These are phyloP conservation scores for Tetranychus truncatus DNA, from an alignment of 2,888 invertebrate genomes.

Conservation along the genomic window DNA sequence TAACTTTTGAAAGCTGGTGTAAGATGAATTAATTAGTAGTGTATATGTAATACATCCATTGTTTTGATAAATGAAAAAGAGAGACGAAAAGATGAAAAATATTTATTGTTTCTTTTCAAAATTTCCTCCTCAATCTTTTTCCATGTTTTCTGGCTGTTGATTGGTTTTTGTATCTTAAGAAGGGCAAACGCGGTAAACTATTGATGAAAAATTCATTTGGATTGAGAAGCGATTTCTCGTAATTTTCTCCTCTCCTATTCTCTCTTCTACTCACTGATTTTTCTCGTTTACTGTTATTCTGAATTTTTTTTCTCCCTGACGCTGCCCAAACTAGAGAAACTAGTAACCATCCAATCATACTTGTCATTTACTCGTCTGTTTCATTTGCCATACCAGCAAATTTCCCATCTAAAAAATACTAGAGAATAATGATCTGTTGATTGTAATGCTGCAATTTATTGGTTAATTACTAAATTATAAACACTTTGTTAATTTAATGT, in stretches of 20 bases:
- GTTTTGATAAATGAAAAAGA: too few species aligned
- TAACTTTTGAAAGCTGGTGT: too few species aligned
- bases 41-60: too few species aligned
- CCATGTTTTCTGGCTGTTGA: too few species aligned
- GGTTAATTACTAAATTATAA: neutral
- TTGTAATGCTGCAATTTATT: conserved; percentile 1
- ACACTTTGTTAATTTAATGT: neutral
- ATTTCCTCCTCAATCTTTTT: too few species aligned
- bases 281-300: too few species aligned
- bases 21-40: too few species aligned
- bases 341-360: neutral
- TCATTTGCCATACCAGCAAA: neutral
- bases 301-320: neutral
- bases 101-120: too few species aligned
- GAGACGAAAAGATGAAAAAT: too few species aligned
- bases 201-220: neutral
- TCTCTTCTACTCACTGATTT: too few species aligned
- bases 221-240: neutral
- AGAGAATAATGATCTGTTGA: neutral
- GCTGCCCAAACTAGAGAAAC: neutral
- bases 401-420: neutral
- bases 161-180: neutral
- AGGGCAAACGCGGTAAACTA: neutral
- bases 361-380: neutral
- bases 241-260: neutral